A percentile compares a stretch with the other conserved stretches of the same genome.
These are phyloP conservation scores for Lordiphosa collinella DNA, from an alignment of 1,140 invertebrate genomes.

Conservation along the genomic window DNA sequence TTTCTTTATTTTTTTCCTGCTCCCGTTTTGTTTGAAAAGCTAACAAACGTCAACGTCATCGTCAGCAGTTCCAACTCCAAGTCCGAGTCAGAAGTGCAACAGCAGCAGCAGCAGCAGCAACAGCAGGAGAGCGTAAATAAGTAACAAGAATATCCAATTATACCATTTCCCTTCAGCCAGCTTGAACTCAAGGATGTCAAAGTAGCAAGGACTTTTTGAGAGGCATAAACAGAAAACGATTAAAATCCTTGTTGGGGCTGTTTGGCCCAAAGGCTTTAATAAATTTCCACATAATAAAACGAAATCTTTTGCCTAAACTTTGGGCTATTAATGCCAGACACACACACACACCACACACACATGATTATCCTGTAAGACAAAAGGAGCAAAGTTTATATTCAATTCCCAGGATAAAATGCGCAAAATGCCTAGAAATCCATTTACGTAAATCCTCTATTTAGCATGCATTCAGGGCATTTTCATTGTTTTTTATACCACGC, in stretches of 20 bases:
- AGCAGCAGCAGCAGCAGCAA: conserved; percentile 9
- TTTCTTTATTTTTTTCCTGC: neutral
- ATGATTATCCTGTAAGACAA: conserved; percentile 21
- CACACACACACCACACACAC: conserved; percentile 13
- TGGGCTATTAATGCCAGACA: conserved; percentile 53
- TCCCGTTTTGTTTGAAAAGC: conserved; percentile 41
- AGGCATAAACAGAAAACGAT: conserved; percentile 44
- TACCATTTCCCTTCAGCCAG: conserved; percentile 43
- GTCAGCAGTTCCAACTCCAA: conserved; percentile 38
- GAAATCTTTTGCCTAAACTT: conserved; percentile 70
- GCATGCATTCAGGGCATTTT: conserved; percentile 76
- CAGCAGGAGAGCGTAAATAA: conserved; percentile 52
- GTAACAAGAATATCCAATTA: conserved; percentile 76
- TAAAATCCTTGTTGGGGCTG: conserved; percentile 41
- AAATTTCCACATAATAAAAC: conserved; percentile 74
- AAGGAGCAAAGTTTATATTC: conserved; percentile 62
- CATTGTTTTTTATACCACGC: conserved; percentile 66
- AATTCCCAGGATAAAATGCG: conserved; percentile 70
- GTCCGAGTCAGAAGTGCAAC: conserved; percentile 12
- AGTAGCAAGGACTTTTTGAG: conserved; percentile 20
- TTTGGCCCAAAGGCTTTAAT: conserved; percentile 62
- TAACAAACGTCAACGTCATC: conserved; percentile 63
- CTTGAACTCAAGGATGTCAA: conserved; percentile 18
- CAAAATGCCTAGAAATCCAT: conserved; percentile 76
- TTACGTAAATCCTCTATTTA: conserved; percentile 77